Evolutionary conservation across 2,888 invertebrate genomes (phyloP).

Genomic region (Tanytarsus gracilentus): DNA sequence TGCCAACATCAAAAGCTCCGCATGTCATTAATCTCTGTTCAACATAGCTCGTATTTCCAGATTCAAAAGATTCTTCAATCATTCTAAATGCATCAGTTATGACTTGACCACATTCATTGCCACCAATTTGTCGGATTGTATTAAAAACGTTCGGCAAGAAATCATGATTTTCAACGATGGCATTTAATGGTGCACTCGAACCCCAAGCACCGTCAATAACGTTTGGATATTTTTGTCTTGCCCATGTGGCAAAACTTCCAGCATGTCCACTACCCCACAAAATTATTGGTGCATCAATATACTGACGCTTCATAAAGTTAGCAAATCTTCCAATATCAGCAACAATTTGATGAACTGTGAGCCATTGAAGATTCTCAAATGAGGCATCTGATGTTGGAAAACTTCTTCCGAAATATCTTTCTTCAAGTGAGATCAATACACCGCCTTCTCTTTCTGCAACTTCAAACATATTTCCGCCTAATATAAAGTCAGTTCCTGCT

Average conservation of each 20-base stretch:
- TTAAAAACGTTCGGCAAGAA: neutral
- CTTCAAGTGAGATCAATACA: constrained; percentile 19
- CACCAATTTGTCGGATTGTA: constrained; percentile 12
- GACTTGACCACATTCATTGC: constrained; percentile 16
- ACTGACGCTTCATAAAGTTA: neutral
- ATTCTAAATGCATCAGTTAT: constrained; percentile 2
- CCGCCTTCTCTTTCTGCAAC: constrained; percentile 17
- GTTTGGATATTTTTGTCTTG: constrained; percentile 30
- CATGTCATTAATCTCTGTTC: constrained; percentile 14
- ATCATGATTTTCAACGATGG: constrained; percentile 8
- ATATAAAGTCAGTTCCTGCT: neutral
- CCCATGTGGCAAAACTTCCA: constrained; percentile 26
- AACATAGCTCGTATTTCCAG: neutral
- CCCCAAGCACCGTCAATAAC: constrained; percentile 29
- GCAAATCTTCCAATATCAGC: constrained; percentile 29
- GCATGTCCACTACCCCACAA: constrained; percentile 27
- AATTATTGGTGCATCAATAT: constrained; percentile 19
- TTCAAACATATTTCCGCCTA: constrained; percentile 26
- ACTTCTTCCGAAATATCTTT: constrained; percentile 27
- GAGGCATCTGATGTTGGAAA: constrained; percentile 22
- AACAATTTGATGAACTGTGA: constrained; percentile 28
- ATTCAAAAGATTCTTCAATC: constrained; percentile 15
- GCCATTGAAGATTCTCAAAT: constrained; percentile 22
- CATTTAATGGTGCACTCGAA: constrained; percentile 28
- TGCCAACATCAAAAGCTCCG: constrained; percentile 1